Evolutionary conservation across 2,797 vertebrate genomes (phyloP).

Genomic region (Sparidentex hasta): DNA sequence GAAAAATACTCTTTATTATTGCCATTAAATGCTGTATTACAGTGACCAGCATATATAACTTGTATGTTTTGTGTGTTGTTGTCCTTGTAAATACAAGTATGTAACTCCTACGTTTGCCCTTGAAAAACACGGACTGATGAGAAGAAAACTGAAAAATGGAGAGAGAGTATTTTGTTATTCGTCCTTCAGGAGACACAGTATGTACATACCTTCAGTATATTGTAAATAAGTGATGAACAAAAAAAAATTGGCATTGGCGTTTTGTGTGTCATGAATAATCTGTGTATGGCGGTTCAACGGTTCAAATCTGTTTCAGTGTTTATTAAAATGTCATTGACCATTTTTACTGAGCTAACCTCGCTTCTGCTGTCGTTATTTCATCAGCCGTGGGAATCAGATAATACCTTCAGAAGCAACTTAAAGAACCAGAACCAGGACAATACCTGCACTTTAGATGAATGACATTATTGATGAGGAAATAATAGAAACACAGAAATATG

Average conservation of each 20-base stretch:
- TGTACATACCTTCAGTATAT: slow-evolving; percentile 87
- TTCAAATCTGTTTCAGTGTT: slow-evolving; percentile 90
- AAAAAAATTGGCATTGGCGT: slow-evolving; percentile 81
- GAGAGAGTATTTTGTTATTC: slow-evolving; percentile 91
- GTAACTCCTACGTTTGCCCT: slow-evolving; percentile 83
- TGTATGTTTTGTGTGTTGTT: slow-evolving; percentile 86
- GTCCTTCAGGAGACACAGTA: slow-evolving; percentile 85
- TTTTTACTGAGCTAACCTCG: slow-evolving; percentile 83
- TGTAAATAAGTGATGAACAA: slow-evolving; percentile 90
- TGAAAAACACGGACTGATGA: slow-evolving; percentile 78
- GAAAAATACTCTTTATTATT: slow-evolving; percentile 69
- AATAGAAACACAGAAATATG: no score
- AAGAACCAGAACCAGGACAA: no score
- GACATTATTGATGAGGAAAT: no score
- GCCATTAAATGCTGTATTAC: slow-evolving; percentile 86
- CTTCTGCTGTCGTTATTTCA: slow-evolving; percentile 68
- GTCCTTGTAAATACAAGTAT: slow-evolving; percentile 89
- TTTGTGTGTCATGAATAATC: slow-evolving; percentile 89
- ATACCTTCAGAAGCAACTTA: neutral
- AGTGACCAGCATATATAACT: slow-evolving; percentile 84
- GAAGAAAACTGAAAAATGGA: slow-evolving; percentile 57
- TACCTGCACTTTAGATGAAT: neutral
- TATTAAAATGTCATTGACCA: slow-evolving; percentile 87
- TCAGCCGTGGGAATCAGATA: neutral
- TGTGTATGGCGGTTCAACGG: slow-evolving; percentile 87